Base-by-base conservation (phyloP, 1,140 invertebrate genomes). In the Helicoverpa armigera region DNA sequence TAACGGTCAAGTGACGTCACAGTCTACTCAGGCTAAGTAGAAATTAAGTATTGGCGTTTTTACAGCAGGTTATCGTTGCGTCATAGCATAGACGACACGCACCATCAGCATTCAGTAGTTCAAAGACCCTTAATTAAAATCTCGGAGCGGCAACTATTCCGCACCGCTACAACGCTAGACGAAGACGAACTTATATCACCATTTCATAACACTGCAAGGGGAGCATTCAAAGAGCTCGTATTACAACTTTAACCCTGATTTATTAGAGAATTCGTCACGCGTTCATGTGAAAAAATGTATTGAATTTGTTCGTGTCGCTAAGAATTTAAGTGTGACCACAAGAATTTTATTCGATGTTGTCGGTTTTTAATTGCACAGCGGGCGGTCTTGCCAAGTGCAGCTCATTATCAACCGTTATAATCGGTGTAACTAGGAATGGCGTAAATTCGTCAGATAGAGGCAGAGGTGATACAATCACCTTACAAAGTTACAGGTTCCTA, bases 71-170 rank as follows among this genome's bases (percentile, higher is more conserved):
- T 23, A 69, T 9, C 14, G 76, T 79, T 70, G 54, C 76, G 53
- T 79, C 76, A 79, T 54, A 56, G n/a, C 76, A 23, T 54, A 56
- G 63, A 53, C 63, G 76, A 70, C 76, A 83, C 74, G 80, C 76
- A 76, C 70, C 79, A 84, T 80, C 82, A 82, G 61, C 63, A 77
- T 48, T 73, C 76, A 81, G 82, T 74, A 78, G 86, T 88, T 89
- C 86, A 90, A 87, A 89, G 86, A 88, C 88, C 87, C 86, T 84
- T 88, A 77, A 87, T 88, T 90, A 90, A 85, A 81, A 63, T 81
- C 81, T 81, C 80, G 14, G 10, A 75, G 81, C 73, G 81, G 78
- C 76, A 82, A 74, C 76, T 77, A 82, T 67, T 77, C 56, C 60
- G 60, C 54, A 77, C 82, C 85, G 81, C 73, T 83, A 81, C 23